Conservation (phyloP, 2,113 vertebrate genomes). For the Acanthochromis polyacanthus region DNA sequence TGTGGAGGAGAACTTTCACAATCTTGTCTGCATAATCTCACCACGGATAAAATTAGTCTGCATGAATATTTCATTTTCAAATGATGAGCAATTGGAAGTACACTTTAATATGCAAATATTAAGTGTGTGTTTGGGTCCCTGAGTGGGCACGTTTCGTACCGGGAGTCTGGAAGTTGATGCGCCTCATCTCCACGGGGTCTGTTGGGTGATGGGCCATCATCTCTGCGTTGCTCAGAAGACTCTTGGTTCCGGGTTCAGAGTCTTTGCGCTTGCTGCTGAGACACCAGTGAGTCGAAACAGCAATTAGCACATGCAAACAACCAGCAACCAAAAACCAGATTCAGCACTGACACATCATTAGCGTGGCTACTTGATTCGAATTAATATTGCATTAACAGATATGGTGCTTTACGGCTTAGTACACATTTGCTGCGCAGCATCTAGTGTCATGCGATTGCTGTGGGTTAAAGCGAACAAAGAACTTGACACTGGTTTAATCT, state of each 20-base stretch:
- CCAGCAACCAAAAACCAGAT: conserved; percentile 18
- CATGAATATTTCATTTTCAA: conserved; percentile 71
- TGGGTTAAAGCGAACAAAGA: conserved; percentile 66
- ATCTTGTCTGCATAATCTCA: conserved; percentile 64
- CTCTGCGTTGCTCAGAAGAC: conserved; percentile 94
- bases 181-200: conserved; percentile 97
- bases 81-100: conserved; percentile 55
- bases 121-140: conserved; percentile 33
- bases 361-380: conserved; percentile 19
- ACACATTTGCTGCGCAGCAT: conserved; percentile 26
- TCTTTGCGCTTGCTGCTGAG: conserved; percentile 93
- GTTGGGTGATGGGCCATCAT: conserved; percentile 96
- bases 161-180: conserved; percentile 98
- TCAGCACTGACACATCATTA: conserved; percentile 49
- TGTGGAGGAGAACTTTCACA: conserved; percentile 44
- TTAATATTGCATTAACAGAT: conserved; percentile 47
- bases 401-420: conserved; percentile 44
- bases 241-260: conserved; percentile 95
- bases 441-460: conserved; percentile 56
- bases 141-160: conserved; percentile 81
- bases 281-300: conserved; percentile 59
- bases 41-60: conserved; percentile 60
- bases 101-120: conserved; percentile 42
- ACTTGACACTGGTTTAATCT: conserved; percentile 80
- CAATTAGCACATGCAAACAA: conserved; percentile 63